Base-by-base conservation (phyloP, 2,888 invertebrate species). In the Unio pictorum region DNA sequence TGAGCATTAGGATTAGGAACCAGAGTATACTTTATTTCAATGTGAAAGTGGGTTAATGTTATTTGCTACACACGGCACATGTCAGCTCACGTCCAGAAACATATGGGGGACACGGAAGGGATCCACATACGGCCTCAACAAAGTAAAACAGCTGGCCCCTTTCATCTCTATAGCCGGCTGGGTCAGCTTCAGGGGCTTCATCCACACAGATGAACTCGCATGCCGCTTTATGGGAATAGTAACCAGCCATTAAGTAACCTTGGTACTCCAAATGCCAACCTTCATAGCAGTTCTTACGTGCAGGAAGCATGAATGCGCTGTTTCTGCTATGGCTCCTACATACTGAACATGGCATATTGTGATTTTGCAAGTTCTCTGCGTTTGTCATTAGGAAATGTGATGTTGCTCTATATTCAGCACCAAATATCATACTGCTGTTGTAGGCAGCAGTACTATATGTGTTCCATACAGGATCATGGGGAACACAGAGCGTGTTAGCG, bases 331-430 rank as follows among this genome's bases (percentile, higher is more conserved):
- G 55, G 45, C 64, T 70, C 28, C 69, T 58, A 54, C 81, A 79
- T 26, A 79, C 78, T 5, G 76, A 74, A 59, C 81, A 79, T 15
- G 81, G 79, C 7, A 75, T 66, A 34, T 80, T 74, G 59, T 75
- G 60, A 61, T 72, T 60, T 4, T 17, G 15, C 8, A 68, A 26
- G 28, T 45, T 54, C 3, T 62, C 70, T 6, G 64, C 65, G 4
- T 28, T 28, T 28, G 2, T 28, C 28, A 3, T 28, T 28, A 28
- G 28, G 28, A 28, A 28, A 28, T 28, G 2, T 28, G 28, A 28
- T 28, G 28, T 4, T 4, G 2, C 28, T 28, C 28, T 28, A 28
- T 28, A 28, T 28, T 28, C 28, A 28, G 28, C 28, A 28, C 76
- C 74, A 15, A 67, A 70, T 4, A 76, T 67, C 20, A 28, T 58